Evolutionary conservation across 2,888 invertebrate species (phyloP), one percentile per base, ranked within the genome.

Genomic region (Acleris emargana): DNA sequence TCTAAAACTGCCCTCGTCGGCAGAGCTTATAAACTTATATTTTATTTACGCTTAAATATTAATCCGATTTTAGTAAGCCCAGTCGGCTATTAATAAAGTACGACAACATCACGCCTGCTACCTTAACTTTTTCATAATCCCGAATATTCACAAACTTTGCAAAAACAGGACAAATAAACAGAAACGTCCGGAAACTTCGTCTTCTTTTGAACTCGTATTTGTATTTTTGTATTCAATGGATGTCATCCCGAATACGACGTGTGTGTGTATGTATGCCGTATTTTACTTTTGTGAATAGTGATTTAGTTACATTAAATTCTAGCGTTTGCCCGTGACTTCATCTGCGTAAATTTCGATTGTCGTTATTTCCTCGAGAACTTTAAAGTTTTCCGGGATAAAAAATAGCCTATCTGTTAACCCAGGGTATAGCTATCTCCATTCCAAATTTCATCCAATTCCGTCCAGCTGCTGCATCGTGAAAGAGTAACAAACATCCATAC

Each of bases 211-310:
- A 62, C 53, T 62, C 25, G 17, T 42, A n/a, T 63, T 28, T 55
- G 58, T 59, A 55, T 50, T 69, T 70, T 69, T 55, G 69, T 69
- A 69, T 70, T 71, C 70, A 69, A 32, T 50, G 62, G 58, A 47
- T 62, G 70, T 69, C 59, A 58, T 63, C 68, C 49, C 58, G 38
- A 61, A 67, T 69, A 68, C 55, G 51, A 52, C 43, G 28, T n/a
- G n/a, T n/a, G n/a, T n/a, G n/a, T n/a, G 16, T 28, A 52, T 58
- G 59, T 50, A 55, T 42, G 25, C 13, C 32, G 59, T 49, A 38
- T 51, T 64, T 64, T 25, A 9, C 58, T 59, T 20, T 20, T 32
- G n/a, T 18, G 25, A 22, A 57, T 42, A 49, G n/a, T 20, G 47
- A 45, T 32, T 22, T 22, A 20, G 32, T 9, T 13, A 51, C 17